Conservation (phyloP, 2,888 invertebrate genomes). For the Calephelis perditalis region DNA sequence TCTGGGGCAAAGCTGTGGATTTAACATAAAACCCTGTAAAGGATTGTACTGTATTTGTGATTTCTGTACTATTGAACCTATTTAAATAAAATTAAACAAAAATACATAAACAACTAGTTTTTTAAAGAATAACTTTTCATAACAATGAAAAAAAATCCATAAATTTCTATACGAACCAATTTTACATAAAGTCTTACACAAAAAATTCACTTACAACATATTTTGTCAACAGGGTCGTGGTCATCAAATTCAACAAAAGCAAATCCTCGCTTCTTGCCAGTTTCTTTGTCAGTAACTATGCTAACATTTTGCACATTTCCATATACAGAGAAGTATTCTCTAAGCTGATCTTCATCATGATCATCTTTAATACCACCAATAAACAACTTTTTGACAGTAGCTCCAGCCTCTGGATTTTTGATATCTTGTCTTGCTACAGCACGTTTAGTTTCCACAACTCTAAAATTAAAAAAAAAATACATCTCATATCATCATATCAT, state of each 20-base stretch:
- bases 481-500: no score
- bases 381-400: conserved; percentile 96
- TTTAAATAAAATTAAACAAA: no score
- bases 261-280: conserved; percentile 96
- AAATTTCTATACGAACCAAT: no score
- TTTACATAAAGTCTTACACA: no score
- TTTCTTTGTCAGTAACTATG: conserved; percentile 94
- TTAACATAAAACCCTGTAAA: no score
- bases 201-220: conserved; percentile 86
- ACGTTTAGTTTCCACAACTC: conserved; percentile 97
- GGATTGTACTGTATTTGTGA: no score
- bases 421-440: conserved; percentile 96
- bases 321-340: conserved; percentile 89
- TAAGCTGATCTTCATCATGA: conserved; percentile 92
- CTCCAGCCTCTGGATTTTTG: conserved; percentile 94
- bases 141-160: no score
- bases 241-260: conserved; percentile 98
- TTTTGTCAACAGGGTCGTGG: conserved; percentile 98
- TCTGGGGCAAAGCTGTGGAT: conserved; percentile 74
- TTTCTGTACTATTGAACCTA: no score
- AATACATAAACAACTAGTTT: no score
- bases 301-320: conserved; percentile 91
- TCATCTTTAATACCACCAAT: conserved; percentile 97
- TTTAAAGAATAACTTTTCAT: no score
- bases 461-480: conserved; percentile 29